These are phyloP conservation scores for Goniozus legneri DNA, from an alignment of 1,140 invertebrate species.

Conservation along the genomic window DNA sequence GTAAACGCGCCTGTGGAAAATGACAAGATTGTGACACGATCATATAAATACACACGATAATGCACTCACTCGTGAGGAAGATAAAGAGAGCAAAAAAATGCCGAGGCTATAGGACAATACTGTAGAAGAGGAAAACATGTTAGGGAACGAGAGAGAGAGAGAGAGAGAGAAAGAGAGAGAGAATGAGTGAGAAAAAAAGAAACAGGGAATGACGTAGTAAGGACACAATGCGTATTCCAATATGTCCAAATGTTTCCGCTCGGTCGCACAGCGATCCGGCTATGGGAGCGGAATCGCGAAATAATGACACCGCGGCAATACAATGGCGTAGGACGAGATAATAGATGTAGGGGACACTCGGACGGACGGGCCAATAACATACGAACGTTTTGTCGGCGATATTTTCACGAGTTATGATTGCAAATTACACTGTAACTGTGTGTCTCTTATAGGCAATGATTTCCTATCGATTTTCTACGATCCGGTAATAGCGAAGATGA, in stretches of 20 bases:
- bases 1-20: too few relatives aligned
- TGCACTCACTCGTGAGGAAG: too few relatives aligned
- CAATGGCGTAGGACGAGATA: constrained; percentile 30
- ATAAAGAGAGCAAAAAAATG: constrained; percentile 5
- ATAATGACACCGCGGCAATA: constrained; percentile 41
- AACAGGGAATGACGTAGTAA: constrained; percentile 5
- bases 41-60: too few relatives aligned
- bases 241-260: constrained; percentile 49
- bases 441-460: neutral
- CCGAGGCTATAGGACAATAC: neutral
- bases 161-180: constrained; percentile 10
- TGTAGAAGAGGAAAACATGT: neutral
- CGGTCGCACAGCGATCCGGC: constrained; percentile 36
- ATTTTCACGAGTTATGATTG: neutral
- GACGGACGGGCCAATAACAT: neutral
- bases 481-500: too few relatives aligned
- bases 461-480: neutral
- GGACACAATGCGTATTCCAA: constrained; percentile 38
- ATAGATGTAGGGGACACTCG: too few relatives aligned
- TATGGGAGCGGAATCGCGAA: constrained; percentile 46
- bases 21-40: too few relatives aligned
- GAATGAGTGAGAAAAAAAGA: constrained; percentile 6
- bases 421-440: neutral
- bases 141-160: too few relatives aligned
- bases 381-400: neutral